Base-by-base conservation (phyloP, 2,888 invertebrate species). In the Operophtera brumata region DNA sequence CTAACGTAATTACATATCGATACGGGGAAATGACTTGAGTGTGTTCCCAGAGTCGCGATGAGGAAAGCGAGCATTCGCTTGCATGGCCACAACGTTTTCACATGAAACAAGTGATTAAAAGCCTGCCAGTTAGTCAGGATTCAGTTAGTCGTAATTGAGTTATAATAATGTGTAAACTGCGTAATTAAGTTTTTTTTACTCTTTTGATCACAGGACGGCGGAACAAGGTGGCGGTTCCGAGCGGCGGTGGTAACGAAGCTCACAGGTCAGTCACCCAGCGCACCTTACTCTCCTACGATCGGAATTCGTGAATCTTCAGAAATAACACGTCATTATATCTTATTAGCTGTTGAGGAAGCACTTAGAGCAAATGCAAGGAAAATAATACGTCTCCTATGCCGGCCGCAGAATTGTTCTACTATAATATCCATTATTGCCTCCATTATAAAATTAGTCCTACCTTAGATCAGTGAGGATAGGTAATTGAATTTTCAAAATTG, bases 221-320 rank as follows among this genome's bases (percentile, higher is more conserved):
- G n/a, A n/a, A n/a, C n/a, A n/a, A 71, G 71, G 78, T 77, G 76
- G 78, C 76, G 74, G 75, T 71, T 69, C 76, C 77, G 70, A 73
- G 79, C 77, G 80, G 76, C 81, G 75, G 77, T 71, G 73, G 75
- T 59, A 58, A 57, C 62, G 56, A 65, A 79, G 71, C 73, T 71
- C 66, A 70, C 76, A 88, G 89, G 90, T 90, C 79, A 89, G 87
- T 90, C 73, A 87, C 82, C 85, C 68, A 65, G 63, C 61, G 77
- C 77, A 80, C 78, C 76, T 79, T 80, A 82, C 80, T 79, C 71
- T 70, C 64, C 77, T 71, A 71, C 74, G 78, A 83, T 86, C 71
- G 84, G 81, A 84, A 84, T 89, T 87, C 80, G 84, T 85, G 84
- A 84, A 87, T 86, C 84, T 82, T 82, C 81, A 82, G 77, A 87